Evolutionary conservation across 1,140 invertebrate genomes (phyloP).

Genomic region (Alviniconcha marisindica): DNA sequence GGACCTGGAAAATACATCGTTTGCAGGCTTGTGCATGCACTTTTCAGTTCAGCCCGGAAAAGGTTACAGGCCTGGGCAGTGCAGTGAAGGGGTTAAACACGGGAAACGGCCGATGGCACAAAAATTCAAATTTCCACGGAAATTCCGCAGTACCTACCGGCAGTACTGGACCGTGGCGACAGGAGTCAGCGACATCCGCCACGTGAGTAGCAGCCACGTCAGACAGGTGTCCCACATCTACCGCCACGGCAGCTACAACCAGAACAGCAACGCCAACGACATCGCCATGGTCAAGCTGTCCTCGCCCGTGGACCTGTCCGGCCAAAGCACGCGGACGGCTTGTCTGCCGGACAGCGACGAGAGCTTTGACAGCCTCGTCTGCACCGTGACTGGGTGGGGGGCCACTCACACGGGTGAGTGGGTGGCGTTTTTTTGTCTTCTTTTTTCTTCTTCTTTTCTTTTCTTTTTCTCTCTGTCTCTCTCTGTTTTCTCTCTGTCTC

Average conservation of each 20-base stretch:
- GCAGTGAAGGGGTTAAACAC: too few relatives aligned
- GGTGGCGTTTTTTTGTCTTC: too few relatives aligned
- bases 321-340: slow-evolving; percentile 44
- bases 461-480: too few relatives aligned
- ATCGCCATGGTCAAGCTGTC: slow-evolving; percentile 61
- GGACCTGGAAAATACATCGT: too few relatives aligned
- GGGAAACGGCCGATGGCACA: too few relatives aligned
- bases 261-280: slow-evolving; percentile 51
- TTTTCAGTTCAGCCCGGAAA: too few relatives aligned
- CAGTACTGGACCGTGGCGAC: slow-evolving; percentile 57
- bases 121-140: too few relatives aligned
- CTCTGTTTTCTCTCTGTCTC: not conserved
- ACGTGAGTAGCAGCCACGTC: slow-evolving; percentile 51
- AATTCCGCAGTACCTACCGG: slow-evolving; percentile 27
- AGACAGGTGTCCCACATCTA: slow-evolving; percentile 45
- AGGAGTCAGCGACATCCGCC: slow-evolving; percentile 51
- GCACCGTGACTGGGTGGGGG: slow-evolving; percentile 64
- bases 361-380: slow-evolving; percentile 50
- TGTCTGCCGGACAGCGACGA: slow-evolving; percentile 53
- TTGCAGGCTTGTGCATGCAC: too few relatives aligned
- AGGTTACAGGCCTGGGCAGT: too few relatives aligned
- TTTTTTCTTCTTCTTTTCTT: too few relatives aligned
- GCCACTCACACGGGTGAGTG: slow-evolving; percentile 50
- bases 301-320: slow-evolving; percentile 48
- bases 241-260: slow-evolving; percentile 49